Conservation (phyloP, 2,797 vertebrate genomes). For the Phataginus tricuspis region DNA sequence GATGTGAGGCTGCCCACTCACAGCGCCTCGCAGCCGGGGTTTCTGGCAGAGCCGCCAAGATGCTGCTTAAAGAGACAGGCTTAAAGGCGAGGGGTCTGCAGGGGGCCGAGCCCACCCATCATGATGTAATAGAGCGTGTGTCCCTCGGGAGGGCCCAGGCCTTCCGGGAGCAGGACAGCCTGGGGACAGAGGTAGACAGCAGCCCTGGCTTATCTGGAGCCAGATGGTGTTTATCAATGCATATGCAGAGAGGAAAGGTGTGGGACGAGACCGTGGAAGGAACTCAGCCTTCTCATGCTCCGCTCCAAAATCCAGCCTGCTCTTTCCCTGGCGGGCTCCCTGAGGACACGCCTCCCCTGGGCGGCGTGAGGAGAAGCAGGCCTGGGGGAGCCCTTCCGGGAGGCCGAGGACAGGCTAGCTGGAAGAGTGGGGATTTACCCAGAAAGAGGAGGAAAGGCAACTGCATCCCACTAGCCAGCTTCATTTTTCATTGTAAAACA, state of each 20-base stretch:
- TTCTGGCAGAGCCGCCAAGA: background rate
- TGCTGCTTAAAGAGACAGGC: background rate
- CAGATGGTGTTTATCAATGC: background rate
- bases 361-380: background rate
- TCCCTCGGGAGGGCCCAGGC: background rate
- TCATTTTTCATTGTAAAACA: background rate
- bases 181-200: too few species aligned
- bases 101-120: fast-evolving
- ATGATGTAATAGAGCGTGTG: background rate
- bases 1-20: too few species aligned
- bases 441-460: fast-evolving
- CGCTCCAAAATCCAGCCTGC: background rate
- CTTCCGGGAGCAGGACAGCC: background rate
- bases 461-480: fast-evolving
- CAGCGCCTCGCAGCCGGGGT: too few species aligned
- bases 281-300: background rate
- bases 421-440: too few species aligned
- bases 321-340: background rate
- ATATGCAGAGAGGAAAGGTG: background rate
- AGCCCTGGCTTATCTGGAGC: background rate
- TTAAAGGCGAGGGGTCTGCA: background rate
- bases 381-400: too few species aligned
- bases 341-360: background rate
- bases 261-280: background rate
- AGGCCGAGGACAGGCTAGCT: too few species aligned